These are phyloP conservation scores for Psammodynastes pulverulentus DNA, from an alignment of 2,113 vertebrate genomes.

Conservation along the genomic window DNA sequence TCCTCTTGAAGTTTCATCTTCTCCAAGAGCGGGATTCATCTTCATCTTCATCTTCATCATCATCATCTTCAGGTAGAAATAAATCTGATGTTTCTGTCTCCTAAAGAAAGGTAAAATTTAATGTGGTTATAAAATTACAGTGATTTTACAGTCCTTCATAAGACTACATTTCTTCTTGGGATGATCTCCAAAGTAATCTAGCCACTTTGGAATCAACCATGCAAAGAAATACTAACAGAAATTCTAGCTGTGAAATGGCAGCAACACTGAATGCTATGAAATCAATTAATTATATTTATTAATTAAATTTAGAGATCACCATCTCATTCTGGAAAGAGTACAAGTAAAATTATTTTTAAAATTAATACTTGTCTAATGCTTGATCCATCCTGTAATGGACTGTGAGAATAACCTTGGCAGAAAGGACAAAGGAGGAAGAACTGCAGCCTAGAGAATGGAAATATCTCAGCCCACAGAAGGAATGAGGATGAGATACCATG, in stretches of 20 bases:
- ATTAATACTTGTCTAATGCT: background rate
- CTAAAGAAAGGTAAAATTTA: constrained; percentile 61
- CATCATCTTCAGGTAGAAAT: constrained; percentile 90
- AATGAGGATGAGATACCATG: background rate
- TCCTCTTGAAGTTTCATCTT: constrained; percentile 81
- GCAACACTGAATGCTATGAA: background rate
- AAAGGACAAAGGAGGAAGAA: background rate
- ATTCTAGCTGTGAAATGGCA: background rate
- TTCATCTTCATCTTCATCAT: constrained; percentile 94
- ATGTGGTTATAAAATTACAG: constrained; percentile 7
- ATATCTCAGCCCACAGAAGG: background rate
- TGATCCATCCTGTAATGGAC: background rate
- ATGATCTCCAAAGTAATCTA: background rate
- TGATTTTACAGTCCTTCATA: background rate
- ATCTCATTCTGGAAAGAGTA: background rate
- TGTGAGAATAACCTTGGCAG: background rate
- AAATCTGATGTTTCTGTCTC: constrained; percentile 84
- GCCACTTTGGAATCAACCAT: background rate
- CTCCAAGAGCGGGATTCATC: constrained; percentile 96
- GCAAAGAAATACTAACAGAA: background rate
- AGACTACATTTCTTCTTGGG: background rate
- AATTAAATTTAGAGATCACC: background rate
- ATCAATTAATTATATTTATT: background rate
- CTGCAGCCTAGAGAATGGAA: background rate
- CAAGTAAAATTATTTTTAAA: background rate